Evolutionary conservation across 1,140 invertebrate genomes (phyloP).

Genomic region (Matsumurasca onukii): DNA sequence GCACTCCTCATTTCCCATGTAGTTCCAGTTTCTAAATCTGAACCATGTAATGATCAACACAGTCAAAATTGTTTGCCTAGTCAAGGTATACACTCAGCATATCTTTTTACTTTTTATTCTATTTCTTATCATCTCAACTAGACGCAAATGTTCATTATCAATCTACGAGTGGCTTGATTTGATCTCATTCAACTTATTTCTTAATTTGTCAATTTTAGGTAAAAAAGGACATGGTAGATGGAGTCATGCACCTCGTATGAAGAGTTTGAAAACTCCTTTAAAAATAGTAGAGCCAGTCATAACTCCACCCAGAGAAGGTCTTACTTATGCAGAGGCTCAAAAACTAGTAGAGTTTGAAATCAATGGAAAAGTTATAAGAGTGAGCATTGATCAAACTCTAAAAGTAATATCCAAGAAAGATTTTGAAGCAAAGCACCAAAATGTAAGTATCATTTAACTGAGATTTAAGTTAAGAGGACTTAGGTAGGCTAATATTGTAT

Average conservation of each 20-base stretch:
- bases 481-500: too few species aligned
- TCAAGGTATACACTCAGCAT: too few species aligned
- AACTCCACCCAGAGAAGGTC: slow-evolving; percentile 55
- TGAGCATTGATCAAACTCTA: slow-evolving; percentile 60
- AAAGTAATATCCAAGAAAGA: slow-evolving; percentile 64
- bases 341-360: slow-evolving; percentile 83
- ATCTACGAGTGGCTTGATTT: too few species aligned
- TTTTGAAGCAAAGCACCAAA: slow-evolving; percentile 48
- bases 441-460: slow-evolving; percentile 10
- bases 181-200: too few species aligned
- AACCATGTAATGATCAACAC: too few species aligned
- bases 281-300: not conserved
- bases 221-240: slow-evolving; percentile 10
- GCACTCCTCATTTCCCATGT: too few species aligned
- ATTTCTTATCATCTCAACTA: too few species aligned
- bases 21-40: too few species aligned
- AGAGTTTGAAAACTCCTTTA: slow-evolving; percentile 16
- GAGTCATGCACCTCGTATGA: slow-evolving; percentile 4
- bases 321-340: slow-evolving; percentile 77
- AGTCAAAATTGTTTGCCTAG: too few species aligned
- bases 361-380: slow-evolving; percentile 66
- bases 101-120: too few species aligned
- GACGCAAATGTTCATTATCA: too few species aligned
- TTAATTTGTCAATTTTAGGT: not conserved
- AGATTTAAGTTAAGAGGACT: too few species aligned